Conservation (phyloP, 2,888 invertebrate genomes). For the Trilocha varians region DNA sequence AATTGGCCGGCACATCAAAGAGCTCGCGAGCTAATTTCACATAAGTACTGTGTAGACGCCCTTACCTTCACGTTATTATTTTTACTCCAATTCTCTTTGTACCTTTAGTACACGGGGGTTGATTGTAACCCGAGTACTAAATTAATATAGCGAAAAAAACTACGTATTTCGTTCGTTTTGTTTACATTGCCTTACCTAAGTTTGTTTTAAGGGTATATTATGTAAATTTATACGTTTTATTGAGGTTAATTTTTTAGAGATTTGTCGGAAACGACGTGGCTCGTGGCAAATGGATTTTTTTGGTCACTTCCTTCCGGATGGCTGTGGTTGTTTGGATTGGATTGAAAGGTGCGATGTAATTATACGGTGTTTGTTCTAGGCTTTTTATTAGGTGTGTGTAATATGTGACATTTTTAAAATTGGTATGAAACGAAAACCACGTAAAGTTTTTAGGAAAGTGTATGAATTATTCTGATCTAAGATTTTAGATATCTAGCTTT, state of each 20-base stretch:
- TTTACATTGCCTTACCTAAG: conserved; percentile 50
- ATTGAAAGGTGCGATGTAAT: conserved; percentile 12
- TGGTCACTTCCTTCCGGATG: conserved; percentile 30
- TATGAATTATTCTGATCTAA: too few species aligned
- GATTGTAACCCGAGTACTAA: conserved; percentile 63
- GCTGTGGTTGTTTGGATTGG: conserved; percentile 19
- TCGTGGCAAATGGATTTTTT: conserved; percentile 61
- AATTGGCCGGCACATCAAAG: conserved; percentile 69
- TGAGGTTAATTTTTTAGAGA: conserved; percentile 49
- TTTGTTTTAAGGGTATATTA: conserved; percentile 63
- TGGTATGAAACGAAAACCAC: too few species aligned
- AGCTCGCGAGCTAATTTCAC: conserved; percentile 64
- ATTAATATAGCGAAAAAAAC: conserved; percentile 63
- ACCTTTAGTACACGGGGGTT: conserved; percentile 42
- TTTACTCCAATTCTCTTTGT: conserved; percentile 57
- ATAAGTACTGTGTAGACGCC: conserved; percentile 63
- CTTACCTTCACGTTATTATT: conserved; percentile 56
- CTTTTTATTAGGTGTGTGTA: too few species aligned
- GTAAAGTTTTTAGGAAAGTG: too few species aligned
- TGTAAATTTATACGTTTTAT: conserved; percentile 59
- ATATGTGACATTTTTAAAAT: too few species aligned
- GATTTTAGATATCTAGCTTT: too few species aligned
- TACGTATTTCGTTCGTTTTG: conserved; percentile 54
- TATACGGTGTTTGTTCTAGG: too few species aligned
- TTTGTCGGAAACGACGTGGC: conserved; percentile 41